Evolutionary conservation across 1,140 invertebrate genomes (phyloP).

Genomic region (Cecropterus lyciades): DNA sequence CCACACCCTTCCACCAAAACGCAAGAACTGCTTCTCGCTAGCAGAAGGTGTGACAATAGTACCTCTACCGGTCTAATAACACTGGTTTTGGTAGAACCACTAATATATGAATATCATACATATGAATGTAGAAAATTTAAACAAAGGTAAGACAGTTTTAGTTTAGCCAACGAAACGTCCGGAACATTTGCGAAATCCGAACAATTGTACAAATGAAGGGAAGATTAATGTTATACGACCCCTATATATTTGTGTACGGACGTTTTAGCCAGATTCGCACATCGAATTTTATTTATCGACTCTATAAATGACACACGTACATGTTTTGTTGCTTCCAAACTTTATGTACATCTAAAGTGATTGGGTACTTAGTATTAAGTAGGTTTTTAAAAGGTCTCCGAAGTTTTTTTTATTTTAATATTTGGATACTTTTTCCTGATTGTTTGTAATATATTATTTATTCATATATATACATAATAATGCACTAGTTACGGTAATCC

Average conservation of each 20-base stretch:
- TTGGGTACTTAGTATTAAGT: not conserved
- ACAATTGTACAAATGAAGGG: slow-evolving; percentile 54
- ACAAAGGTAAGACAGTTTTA: slow-evolving; percentile 3
- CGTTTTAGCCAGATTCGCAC: slow-evolving; percentile 64
- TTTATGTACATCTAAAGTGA: slow-evolving; percentile 44
- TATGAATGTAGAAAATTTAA: slow-evolving; percentile 3
- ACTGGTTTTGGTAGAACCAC: no score
- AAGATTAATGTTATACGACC: slow-evolving; percentile 61
- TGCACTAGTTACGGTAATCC: no score
- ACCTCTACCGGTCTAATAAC: no score
- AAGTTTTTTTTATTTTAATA: no score
- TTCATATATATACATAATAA: no score
- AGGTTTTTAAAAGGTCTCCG: no score
- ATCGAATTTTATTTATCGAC: slow-evolving; percentile 63
- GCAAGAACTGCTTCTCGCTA: no score
- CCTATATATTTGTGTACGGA: slow-evolving; percentile 61
- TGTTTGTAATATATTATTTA: no score
- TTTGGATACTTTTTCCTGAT: no score
- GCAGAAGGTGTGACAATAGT: no score
- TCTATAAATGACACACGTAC: slow-evolving; percentile 29
- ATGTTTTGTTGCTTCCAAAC: slow-evolving; percentile 37
- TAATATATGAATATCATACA: no score
- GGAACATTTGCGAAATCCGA: slow-evolving; percentile 33
- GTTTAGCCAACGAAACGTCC: slow-evolving; percentile 63
- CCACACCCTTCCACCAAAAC: no score